Percentiles rank a stretch among this genome's conserved stretches.
Conservation (phyloP, 2,113 vertebrate species). For the Microtus richardsoni region DNA sequence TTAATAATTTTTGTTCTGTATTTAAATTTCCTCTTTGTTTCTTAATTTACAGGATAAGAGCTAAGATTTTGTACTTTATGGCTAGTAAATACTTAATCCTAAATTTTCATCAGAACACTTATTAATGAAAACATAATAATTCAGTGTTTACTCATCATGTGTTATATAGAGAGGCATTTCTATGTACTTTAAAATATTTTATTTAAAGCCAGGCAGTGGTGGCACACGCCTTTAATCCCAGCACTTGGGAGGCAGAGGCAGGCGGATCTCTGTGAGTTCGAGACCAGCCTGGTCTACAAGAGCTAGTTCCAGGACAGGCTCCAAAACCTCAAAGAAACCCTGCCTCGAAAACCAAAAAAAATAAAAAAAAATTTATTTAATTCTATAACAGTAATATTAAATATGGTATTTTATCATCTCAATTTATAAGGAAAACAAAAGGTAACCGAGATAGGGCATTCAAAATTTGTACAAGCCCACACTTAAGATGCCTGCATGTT, state of each 20-base stretch:
- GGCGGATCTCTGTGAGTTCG: too few relatives aligned
- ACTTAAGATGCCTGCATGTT: neutral
- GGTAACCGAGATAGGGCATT: neutral
- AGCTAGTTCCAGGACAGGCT: too few relatives aligned
- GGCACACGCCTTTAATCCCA: too few relatives aligned
- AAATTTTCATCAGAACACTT: neutral
- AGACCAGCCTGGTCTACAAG: too few relatives aligned
- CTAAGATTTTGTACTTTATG: neutral
- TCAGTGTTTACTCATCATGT: neutral
- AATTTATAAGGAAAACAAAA: neutral
- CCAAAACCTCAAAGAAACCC: too few relatives aligned
- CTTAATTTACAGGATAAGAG: neutral
- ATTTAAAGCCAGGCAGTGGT: too few relatives aligned
- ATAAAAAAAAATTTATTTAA: too few relatives aligned
- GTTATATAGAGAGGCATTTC: neutral
- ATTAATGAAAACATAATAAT: neutral
- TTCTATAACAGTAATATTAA: neutral
- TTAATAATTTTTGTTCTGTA: neutral
- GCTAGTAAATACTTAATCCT: neutral
- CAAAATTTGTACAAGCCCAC: neutral
- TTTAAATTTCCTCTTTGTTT: neutral
- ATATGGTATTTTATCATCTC: neutral
- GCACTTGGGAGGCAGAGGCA: too few relatives aligned
- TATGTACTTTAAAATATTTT: neutral
- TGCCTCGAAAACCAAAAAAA: too few relatives aligned